Evolutionary conservation across 2,888 invertebrate species (phyloP), one percentile per base, ranked within the genome.

Genomic region (Stenchaetothrips biformis): DNA sequence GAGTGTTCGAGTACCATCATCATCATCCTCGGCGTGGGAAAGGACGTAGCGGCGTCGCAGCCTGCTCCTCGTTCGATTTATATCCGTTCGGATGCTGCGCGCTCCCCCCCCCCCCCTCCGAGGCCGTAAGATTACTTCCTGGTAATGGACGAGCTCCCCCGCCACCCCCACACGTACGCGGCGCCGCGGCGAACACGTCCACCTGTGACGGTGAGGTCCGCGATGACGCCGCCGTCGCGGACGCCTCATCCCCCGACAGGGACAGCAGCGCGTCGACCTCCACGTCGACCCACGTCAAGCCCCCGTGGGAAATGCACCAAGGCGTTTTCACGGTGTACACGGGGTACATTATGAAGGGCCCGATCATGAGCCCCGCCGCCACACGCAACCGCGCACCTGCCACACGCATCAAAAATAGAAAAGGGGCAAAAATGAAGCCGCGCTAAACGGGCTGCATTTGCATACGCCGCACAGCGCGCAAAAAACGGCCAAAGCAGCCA

Each of bases 1-100:
- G 86, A 85, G 86, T 85, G 85, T 84, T 84, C 82, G 82, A 82
- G 83, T 83, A 84, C 83, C 82, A 82, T 82, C 81, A 53, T 53
- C 53, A 53, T 37, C 48, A 77, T 62, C 49, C 79, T 62, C 79
- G 9, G n/a, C 48, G 77, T 77, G 79, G 74, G 79, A 74, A 79
- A 48, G 9, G 48, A 53, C 16, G 37, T 4, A n/a, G 74, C 21
- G 9, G 53, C 21, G 48, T 79, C 21, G 47, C 79, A 21, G 79
- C 25, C 67, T 74, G 18, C 59, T 59, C 53, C 53, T 53, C 53
- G 53, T n/a, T 59, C 67, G 67, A 74, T 74, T 74, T 74, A 74
- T 74, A 74, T 74, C 67, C 67, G 53, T 18, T 53, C 16, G 53
- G 53, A 11, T 18, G 13, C 53, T 53, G 13, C 37, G 53, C 53